A percentile compares a stretch with the other conserved stretches of the same genome.
These are phyloP conservation scores for Poecilus cupreus DNA, from an alignment of 2,888 invertebrate genomes.

Conservation along the genomic window DNA sequence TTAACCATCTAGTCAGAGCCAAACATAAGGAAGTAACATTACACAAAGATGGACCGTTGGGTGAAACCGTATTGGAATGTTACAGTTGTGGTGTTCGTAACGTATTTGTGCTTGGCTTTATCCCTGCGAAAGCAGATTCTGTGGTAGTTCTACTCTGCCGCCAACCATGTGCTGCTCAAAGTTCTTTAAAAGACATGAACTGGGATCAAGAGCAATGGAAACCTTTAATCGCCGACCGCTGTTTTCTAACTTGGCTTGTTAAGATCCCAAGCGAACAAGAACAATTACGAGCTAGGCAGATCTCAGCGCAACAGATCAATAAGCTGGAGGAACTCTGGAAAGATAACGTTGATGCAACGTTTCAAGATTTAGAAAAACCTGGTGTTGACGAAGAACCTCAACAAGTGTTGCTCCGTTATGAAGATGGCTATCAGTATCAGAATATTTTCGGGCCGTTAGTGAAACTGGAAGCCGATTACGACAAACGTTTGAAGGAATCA, in stretches of 20 bases:
- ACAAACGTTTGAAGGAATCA: slow-evolving; percentile 97
- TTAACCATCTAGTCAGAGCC: slow-evolving; percentile 98
- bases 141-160: slow-evolving; percentile 97
- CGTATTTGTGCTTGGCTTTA: slow-evolving; percentile 98
- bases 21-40: slow-evolving; percentile 99
- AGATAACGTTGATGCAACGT: slow-evolving; percentile 97
- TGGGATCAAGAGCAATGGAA: slow-evolving; percentile 99
- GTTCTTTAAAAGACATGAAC: slow-evolving; percentile 98
- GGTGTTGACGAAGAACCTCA: slow-evolving; percentile 99
- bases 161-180: slow-evolving; percentile 98
- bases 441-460: slow-evolving; percentile 98
- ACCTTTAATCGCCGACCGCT: slow-evolving; percentile 96
- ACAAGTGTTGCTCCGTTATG: slow-evolving; percentile 86
- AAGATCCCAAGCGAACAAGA: slow-evolving; percentile 98
- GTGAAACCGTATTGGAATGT: slow-evolving; percentile 98
- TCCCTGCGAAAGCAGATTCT: slow-evolving; percentile 99
- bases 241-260: slow-evolving; percentile 97
- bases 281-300: slow-evolving; percentile 95
- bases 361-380: slow-evolving; percentile 98
- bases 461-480: slow-evolving; percentile 98
- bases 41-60: slow-evolving; percentile 97
- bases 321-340: slow-evolving; percentile 99
- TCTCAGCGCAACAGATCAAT: slow-evolving; percentile 97
- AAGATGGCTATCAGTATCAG: slow-evolving; percentile 99
- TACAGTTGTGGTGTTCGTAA: slow-evolving; percentile 99